Evolutionary conservation across 2,888 invertebrate genomes (phyloP), one percentile per base, ranked within the genome.

Genomic region (Emmelina monodactyla): DNA sequence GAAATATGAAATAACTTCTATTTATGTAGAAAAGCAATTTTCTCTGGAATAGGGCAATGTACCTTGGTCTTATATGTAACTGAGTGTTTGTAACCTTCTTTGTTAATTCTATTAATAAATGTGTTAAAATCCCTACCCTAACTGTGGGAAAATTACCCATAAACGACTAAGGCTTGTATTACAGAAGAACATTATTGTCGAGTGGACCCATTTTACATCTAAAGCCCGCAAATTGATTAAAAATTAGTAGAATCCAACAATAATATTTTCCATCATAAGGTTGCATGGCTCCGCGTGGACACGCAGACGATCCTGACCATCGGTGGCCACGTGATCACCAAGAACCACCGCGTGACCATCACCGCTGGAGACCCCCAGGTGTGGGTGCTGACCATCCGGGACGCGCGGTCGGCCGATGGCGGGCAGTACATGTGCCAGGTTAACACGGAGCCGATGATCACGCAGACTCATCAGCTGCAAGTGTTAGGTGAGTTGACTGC

Each of bases 271-370:
- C 31, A 12, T 31, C 14, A 25, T 10, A 73, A 93, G 92, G 91
- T 92, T 49, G 92, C 92, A 46, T 93, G 92, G 92, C 78, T 92
- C 44, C 85, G 91, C 42, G 91, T 92, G 45, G 92, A 92, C 71
- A 92, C 91, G 30, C 92, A 92, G 67, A 92, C 92, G n/a, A 90
- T 93, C 52, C 81, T 93, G 49, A 92, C 92, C 29, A 92, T 93
- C 56, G 91, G 91, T 49, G 86, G 85, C 53, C 90, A 92, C 70
- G 91, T 92, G 57, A 92, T 92, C 61, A 92, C 92, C 41, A 90
- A 92, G 75, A 92, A 92, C 78, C 90, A 91, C 64, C 84, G 92
- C 43, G 90, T 92, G 51, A 87, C 85, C 16, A 87, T 92, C 49
- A 85, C 86, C 38, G 85, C 84, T 55, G 86, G 86, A 37, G 91